Conservation (phyloP, 2,888 invertebrate species). For the Napeogenes inachia region DNA sequence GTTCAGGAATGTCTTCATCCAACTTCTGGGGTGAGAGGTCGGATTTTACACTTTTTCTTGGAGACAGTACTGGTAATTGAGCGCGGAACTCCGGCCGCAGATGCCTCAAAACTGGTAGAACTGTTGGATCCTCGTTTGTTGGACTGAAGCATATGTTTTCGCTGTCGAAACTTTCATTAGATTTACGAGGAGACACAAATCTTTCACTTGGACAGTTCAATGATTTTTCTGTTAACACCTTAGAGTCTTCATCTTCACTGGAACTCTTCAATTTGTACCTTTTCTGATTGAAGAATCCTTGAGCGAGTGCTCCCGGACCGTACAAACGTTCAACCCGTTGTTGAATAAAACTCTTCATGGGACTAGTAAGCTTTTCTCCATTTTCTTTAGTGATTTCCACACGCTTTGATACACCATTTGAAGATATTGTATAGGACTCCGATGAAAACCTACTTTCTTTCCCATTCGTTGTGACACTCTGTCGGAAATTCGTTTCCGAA, state of each 20-base stretch:
- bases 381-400: slow-evolving; percentile 72
- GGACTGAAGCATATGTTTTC: slow-evolving; percentile 51
- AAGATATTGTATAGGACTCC: slow-evolving; percentile 70
- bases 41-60: slow-evolving; percentile 69
- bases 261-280: slow-evolving; percentile 68
- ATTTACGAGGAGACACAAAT: slow-evolving; percentile 48
- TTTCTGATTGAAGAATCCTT: slow-evolving; percentile 87
- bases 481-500: slow-evolving; percentile 70
- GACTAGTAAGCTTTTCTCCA: slow-evolving; percentile 66
- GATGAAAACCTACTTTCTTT: slow-evolving; percentile 56
- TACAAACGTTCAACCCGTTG: slow-evolving; percentile 92
- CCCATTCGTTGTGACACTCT: slow-evolving; percentile 57
- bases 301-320: slow-evolving; percentile 90
- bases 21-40: slow-evolving; percentile 58
- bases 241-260: slow-evolving; percentile 60
- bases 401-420: slow-evolving; percentile 66
- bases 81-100: slow-evolving; percentile 91
- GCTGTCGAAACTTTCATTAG: slow-evolving; percentile 45
- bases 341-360: slow-evolving; percentile 88
- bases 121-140: slow-evolving; percentile 50
- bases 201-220: slow-evolving; percentile 58
- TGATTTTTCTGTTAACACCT: slow-evolving; percentile 63
- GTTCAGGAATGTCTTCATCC: slow-evolving; percentile 56
- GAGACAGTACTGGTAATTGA: slow-evolving; percentile 84
- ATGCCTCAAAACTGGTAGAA: slow-evolving; percentile 88